Percentiles rank a stretch among this genome's conserved stretches.
Conservation (phyloP, 2,113 vertebrate genomes). For the Nibea coibor region DNA sequence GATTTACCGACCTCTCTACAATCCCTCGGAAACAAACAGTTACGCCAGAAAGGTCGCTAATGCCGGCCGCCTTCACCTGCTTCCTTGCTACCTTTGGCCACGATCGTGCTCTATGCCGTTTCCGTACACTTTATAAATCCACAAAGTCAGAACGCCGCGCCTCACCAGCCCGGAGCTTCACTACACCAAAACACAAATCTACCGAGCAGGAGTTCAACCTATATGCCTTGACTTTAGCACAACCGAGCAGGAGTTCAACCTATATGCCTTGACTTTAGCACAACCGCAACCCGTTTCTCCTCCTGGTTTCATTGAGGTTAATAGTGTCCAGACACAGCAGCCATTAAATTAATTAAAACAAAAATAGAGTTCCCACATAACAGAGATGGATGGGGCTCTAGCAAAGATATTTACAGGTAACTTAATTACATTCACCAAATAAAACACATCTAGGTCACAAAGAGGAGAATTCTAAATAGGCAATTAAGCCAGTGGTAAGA, state of each 20-base stretch:
- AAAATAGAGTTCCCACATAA: slow-evolving; percentile 72
- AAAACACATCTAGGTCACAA: slow-evolving; percentile 85
- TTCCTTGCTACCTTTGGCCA: background rate
- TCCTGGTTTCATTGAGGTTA: slow-evolving; percentile 69
- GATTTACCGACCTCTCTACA: background rate
- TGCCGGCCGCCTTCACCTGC: too few species aligned
- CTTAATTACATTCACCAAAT: slow-evolving; percentile 85
- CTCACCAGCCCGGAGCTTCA: background rate
- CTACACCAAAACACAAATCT: slow-evolving; percentile 10
- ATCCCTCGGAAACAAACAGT: background rate
- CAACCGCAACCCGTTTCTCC: slow-evolving; percentile 50
- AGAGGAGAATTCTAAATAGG: slow-evolving; percentile 84
- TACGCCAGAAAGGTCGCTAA: background rate
- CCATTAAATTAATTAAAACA: slow-evolving; percentile 83
- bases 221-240: slow-evolving; percentile 35
- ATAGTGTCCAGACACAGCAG: slow-evolving; percentile 68
- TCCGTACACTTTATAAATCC: background rate
- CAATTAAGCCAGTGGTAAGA: slow-evolving; percentile 83
- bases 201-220: slow-evolving; percentile 23
- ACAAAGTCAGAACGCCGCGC: background rate
- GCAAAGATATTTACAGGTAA: slow-evolving; percentile 84
- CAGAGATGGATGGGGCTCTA: slow-evolving; percentile 76
- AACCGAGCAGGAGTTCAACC: too few species aligned
- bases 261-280: slow-evolving; percentile 34
- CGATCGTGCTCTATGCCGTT: background rate